Evolutionary conservation across 2,113 vertebrate species (phyloP).

Genomic region (Pachycephala philippinensis): DNA sequence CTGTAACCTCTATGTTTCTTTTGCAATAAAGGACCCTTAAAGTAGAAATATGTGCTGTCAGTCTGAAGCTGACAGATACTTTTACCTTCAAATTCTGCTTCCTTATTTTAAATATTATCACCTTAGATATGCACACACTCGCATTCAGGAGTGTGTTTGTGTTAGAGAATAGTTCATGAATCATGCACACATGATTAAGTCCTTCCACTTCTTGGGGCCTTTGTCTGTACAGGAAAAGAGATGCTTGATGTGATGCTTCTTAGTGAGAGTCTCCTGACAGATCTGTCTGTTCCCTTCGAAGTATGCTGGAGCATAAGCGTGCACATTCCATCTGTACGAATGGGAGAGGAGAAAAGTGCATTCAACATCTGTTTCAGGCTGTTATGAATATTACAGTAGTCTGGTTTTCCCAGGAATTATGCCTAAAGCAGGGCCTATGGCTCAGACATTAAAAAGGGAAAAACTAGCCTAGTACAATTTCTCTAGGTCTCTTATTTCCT

Average conservation of each 20-base stretch:
- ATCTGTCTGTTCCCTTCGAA: neutral
- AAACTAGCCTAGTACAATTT: neutral
- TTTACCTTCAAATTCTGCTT: neutral
- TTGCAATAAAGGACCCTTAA: neutral
- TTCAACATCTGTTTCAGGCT: slow-evolving; percentile 3
- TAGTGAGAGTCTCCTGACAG: neutral
- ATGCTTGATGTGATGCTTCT: neutral
- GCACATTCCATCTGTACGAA: neutral
- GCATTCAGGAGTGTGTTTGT: fast-evolving
- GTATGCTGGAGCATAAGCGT: neutral
- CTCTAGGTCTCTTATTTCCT: neutral
- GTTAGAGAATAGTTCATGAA: neutral
- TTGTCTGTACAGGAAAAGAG: neutral
- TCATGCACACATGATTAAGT: neutral
- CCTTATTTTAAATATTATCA: neutral
- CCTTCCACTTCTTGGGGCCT: neutral
- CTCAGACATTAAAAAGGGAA: neutral
- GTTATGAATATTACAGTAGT: neutral
- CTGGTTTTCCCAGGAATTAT: neutral
- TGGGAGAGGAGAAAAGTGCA: neutral
- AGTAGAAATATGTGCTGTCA: neutral
- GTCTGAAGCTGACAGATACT: neutral
- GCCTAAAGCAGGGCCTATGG: neutral
- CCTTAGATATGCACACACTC: neutral
- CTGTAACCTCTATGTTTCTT: neutral